Base-by-base conservation (phyloP, 2,888 invertebrate species). In the Brassicogethes aeneus region DNA sequence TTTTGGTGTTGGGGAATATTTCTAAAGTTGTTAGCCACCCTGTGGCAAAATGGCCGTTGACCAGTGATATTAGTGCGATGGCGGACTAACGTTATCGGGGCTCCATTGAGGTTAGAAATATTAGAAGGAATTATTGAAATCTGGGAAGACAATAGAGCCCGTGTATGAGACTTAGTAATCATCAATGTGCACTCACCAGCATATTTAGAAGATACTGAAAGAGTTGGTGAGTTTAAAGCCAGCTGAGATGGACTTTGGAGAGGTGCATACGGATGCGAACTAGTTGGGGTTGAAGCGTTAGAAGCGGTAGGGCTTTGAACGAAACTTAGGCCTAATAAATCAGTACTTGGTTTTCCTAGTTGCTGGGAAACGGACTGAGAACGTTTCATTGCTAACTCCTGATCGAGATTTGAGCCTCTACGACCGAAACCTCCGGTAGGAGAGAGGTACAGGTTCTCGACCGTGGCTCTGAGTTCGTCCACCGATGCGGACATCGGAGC, bases 401-500 rank as follows among this genome's bases (percentile, higher is more conserved):
- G 76, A 2, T 85, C 84, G 16, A 79, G 72, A 57, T 79, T 81
- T 1, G 85, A 82, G 23, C 82, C 80, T 50, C 85, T 74, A 48
- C 85, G 74, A 36, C 76, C 73, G 61, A 75, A 60, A 39, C 61
- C 77, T 16, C 85, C 84, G 37, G 84, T 77, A 48, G 89, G 87
- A 39, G 86, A 86, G 39, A 87, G 62, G 17, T 92, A 87, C 46
- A 95, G 77, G 67, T 88, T 92, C 66, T 90, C 93, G 37, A 94
- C 88, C 29, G 93, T 93, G 15, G 90, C 91, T 56, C 91, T 75
- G 14, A 95, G 74, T 65, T 94, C 94, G 69, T 94, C 94, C 8
- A 94, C 92, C 67, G 92, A 94, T n/a, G 92, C 92, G 46, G 92
- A 89, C 78, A 90, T 87, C 1, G 89, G 88, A 39, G 85, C 86